A percentile compares a stretch with the other conserved stretches of the same genome.
Conservation (phyloP, 2,888 invertebrate genomes). For the Sinelater perroti region DNA sequence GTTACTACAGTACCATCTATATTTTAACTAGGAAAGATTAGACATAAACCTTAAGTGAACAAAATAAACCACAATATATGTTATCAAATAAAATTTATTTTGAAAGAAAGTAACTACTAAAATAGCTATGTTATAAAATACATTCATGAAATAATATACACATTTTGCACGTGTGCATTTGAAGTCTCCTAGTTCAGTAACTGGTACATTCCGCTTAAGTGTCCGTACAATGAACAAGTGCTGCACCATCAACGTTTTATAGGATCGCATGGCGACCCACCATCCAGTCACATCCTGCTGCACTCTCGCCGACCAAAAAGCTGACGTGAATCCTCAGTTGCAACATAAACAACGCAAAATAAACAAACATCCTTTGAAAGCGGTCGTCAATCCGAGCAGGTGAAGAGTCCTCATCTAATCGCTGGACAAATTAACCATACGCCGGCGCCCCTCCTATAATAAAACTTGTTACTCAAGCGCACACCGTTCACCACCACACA, state of each 20-base stretch:
- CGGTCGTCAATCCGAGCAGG: conserved; percentile 20
- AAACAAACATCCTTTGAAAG: conserved; percentile 1
- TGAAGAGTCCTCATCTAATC: conserved; percentile 12
- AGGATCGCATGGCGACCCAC: too few relatives aligned
- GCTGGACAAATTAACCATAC: conserved; percentile 23
- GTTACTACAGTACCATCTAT: too few relatives aligned
- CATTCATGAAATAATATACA: neutral
- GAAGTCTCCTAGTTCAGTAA: too few relatives aligned
- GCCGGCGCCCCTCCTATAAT: conserved; percentile 46
- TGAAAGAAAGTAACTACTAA: conserved; percentile 7
- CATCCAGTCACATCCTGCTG: too few relatives aligned
- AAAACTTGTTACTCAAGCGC: conserved; percentile 46
- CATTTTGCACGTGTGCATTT: neutral
- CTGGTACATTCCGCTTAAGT: too few relatives aligned
- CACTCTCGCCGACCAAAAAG: too few relatives aligned
- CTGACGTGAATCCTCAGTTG: neutral
- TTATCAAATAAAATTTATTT: conserved; percentile 10
- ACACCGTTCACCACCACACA: conserved; percentile 35
- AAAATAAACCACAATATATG: too few relatives aligned
- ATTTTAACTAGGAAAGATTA: too few relatives aligned
- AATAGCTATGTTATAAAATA: conserved; percentile 1
- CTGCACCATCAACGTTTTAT: too few relatives aligned
- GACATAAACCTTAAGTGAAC: too few relatives aligned
- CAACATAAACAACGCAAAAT: neutral
- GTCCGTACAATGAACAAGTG: too few relatives aligned